Conservation (phyloP, 30 jellyfish, hydroid and myxozoan genomes). For the Mastigias papua region DNA sequence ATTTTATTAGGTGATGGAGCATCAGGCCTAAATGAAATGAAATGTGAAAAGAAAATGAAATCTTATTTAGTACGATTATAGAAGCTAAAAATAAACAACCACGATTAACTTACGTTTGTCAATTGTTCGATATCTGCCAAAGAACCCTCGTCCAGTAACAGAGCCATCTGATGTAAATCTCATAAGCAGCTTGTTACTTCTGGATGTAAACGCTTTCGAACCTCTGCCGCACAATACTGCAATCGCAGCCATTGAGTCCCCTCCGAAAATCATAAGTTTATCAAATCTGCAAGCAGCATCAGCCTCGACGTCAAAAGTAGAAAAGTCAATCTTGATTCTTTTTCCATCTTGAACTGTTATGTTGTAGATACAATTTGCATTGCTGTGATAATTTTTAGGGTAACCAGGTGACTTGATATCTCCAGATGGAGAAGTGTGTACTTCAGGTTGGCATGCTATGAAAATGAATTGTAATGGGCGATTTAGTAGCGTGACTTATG, state of each 20-base stretch:
- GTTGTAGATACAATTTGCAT: background rate
- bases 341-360: background rate
- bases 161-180: constrained; percentile 13
- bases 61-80: background rate
- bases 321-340: background rate
- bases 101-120: constrained; percentile 8
- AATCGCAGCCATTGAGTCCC: background rate
- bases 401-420: background rate
- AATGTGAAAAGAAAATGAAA: background rate
- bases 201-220: background rate
- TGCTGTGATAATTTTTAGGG: background rate
- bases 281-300: background rate
- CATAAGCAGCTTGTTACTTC: background rate
- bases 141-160: background rate
- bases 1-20: too few species aligned
- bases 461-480: background rate
- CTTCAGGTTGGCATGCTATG: background rate
- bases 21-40: too few species aligned
- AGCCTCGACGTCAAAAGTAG: background rate
- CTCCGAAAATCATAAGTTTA: background rate
- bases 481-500: background rate
- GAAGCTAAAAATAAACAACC: background rate
- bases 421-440: background rate
- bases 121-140: background rate
- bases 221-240: background rate